Base-by-base conservation (phyloP, 2,888 invertebrate genomes). In the Clanis bilineata region DNA sequence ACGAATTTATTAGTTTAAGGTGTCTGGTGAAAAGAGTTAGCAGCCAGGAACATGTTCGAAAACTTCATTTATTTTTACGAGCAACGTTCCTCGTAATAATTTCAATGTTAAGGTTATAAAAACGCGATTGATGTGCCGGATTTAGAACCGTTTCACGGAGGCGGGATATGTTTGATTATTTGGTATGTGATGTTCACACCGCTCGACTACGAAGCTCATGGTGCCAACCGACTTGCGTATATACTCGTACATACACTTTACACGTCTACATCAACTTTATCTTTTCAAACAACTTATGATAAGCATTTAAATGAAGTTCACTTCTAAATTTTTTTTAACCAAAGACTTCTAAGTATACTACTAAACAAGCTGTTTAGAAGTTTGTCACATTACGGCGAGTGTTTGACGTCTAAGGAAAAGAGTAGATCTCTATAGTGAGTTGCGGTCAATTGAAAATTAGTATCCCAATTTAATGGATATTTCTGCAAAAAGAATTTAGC, bases 61-160 rank as follows among this genome's bases (percentile, higher is more conserved):
- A 71, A 62, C 47, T 67, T 65, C 66, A 71, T 73, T 72, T 70
- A 61, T 61, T 72, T 79, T 81, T 77, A 78, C 69, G 74, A 77
- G 25, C 64, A 32, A 60, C 64, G 70, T 67, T 68, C 60, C 60
- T 64, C 69, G 70, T 70, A 70, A 77, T 71, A 69, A 70, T 73
- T 76, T 76, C 72, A 76, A 77, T 77, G 73, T 73, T 71, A 76
- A 72, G 60, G 67, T 67, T 70, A 74, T 77, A 76, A 79, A 67
- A 74, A 69, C 62, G 45, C 68, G 68, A 72, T 70, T 72, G 76
- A 75, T 76, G 76, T 75, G 68, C 66, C 70, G 61, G 66, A 72
- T 74, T 72, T 74, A 73, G 71, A 75, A 65, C 62, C 62, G 68
- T 70, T 68, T 67, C 64, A 59, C 57, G 62, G 58, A 56, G 45